These are phyloP conservation scores for Hemithea aestivaria DNA, from an alignment of 2,888 invertebrate genomes.

Conservation along the genomic window DNA sequence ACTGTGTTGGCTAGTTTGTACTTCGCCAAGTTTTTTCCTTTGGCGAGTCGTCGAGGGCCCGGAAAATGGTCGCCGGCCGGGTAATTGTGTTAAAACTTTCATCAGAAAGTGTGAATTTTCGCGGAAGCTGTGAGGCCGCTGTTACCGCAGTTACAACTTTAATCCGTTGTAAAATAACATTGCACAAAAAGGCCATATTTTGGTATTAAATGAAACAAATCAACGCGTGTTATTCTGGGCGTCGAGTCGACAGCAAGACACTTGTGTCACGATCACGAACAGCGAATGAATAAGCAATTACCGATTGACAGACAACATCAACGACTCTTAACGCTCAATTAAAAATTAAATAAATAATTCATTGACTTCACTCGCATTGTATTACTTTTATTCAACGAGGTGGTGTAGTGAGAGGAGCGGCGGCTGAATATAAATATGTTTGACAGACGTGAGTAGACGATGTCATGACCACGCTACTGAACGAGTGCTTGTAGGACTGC, in stretches of 20 bases:
- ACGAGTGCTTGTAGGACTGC: conserved; percentile 41
- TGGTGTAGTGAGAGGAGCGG: conserved; percentile 40
- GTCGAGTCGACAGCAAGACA: conserved; percentile 26
- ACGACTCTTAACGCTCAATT: conserved; percentile 49
- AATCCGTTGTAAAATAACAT: conserved; percentile 63
- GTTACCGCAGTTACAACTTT: conserved; percentile 61
- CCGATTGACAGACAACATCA: conserved; percentile 37
- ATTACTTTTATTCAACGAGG: conserved; percentile 56
- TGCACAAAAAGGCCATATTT: conserved; percentile 35
- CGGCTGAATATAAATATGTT: conserved; percentile 58
- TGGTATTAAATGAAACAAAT: conserved; percentile 24
- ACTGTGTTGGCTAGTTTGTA: conserved; percentile 74
- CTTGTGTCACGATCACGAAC: conserved; percentile 35
- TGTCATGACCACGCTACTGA: conserved; percentile 21
- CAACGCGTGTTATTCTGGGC: conserved; percentile 29
- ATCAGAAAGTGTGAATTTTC: conserved; percentile 74
- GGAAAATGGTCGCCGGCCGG: conserved; percentile 66
- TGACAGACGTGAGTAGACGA: conserved; percentile 41
- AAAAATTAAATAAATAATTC: conserved; percentile 58
- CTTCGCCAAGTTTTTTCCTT: conserved; percentile 75
- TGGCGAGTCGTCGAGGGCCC: conserved; percentile 59
- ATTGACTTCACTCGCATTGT: conserved; percentile 41
- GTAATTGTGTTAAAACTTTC: conserved; percentile 78
- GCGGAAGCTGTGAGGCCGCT: conserved; percentile 54
- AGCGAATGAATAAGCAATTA: conserved; percentile 41